These are phyloP conservation scores for Sciurus carolinensis DNA, from an alignment of 2,797 vertebrate genomes.

Conservation along the genomic window DNA sequence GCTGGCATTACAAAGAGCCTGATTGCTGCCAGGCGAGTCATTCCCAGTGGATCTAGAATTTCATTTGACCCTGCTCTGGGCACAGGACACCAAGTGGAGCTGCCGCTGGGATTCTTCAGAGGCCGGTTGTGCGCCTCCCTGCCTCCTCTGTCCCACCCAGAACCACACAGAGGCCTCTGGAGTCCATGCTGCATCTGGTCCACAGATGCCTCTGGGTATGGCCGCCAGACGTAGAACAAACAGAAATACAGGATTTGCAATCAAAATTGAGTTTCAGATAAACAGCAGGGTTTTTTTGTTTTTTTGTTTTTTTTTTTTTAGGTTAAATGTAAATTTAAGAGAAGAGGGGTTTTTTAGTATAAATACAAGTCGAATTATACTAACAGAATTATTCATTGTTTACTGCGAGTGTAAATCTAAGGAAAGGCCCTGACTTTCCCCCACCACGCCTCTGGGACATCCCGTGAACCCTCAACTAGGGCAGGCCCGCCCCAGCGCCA, in stretches of 20 bases:
- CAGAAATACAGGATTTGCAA: background rate
- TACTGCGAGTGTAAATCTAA: background rate
- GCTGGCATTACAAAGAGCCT: background rate
- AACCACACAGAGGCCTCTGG: background rate
- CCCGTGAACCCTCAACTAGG: background rate
- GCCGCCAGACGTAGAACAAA: background rate
- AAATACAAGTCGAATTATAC: constrained; percentile 8
- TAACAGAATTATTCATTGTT: constrained; percentile 8
- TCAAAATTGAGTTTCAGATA: background rate
- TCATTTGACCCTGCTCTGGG: background rate
- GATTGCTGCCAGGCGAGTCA: background rate
- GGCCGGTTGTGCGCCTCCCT: rapidly evolving
- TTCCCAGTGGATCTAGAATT: background rate
- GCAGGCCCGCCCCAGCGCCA: background rate
- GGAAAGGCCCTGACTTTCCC: background rate
- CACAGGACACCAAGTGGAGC: rapidly evolving
- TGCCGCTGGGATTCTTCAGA: background rate
- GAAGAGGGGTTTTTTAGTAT: background rate
- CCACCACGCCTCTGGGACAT: rapidly evolving
- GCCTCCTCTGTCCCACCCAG: background rate
- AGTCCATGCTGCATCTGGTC: background rate
- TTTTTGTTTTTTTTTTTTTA: background rate
- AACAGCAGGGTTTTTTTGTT: background rate
- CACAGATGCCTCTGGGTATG: background rate
- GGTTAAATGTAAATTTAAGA: constrained; percentile 28